Evolutionary conservation across 2,113 vertebrate genomes (phyloP).

Genomic region (Siniperca knerii): DNA sequence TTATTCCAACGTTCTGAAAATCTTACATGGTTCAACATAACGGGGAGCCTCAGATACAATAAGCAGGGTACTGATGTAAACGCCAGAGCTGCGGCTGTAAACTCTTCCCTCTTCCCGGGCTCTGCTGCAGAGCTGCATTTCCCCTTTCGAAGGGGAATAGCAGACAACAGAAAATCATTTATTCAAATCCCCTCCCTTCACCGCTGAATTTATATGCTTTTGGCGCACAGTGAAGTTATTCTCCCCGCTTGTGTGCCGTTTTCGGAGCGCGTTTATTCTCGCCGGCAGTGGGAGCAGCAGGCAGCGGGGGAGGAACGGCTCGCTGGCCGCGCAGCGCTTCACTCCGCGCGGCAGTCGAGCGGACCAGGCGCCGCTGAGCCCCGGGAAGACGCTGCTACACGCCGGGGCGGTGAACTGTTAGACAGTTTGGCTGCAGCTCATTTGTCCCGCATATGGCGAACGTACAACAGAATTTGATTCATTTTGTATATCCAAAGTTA

Average conservation of each 20-base stretch:
- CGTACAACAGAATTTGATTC: neutral
- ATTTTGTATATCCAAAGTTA: neutral
- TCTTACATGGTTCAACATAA: neutral
- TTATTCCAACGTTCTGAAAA: neutral
- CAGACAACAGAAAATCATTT: conserved; percentile 51
- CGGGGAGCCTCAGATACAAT: neutral
- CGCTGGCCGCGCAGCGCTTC: conserved; percentile 34
- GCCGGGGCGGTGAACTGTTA: neutral
- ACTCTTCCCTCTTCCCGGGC: neutral
- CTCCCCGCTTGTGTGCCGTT: neutral
- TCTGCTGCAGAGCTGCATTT: conserved; percentile 73
- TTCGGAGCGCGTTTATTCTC: conserved; percentile 16
- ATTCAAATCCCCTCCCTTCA: neutral
- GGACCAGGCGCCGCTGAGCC: conserved; percentile 57
- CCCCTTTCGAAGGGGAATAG: conserved; percentile 75
- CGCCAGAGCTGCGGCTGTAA: neutral
- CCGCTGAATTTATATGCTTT: neutral
- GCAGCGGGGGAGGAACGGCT: conserved; percentile 34
- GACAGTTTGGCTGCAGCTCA: neutral
- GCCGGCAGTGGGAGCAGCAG: conserved; percentile 13
- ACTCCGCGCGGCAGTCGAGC: conserved; percentile 48
- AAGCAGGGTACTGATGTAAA: neutral
- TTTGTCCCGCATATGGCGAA: neutral
- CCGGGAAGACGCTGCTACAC: conserved; percentile 2
- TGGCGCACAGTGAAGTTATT: neutral